phyloP scores from a whole-genome alignment of 2,113 vertebrate genomes.

The Tupaia tana region DNA sequence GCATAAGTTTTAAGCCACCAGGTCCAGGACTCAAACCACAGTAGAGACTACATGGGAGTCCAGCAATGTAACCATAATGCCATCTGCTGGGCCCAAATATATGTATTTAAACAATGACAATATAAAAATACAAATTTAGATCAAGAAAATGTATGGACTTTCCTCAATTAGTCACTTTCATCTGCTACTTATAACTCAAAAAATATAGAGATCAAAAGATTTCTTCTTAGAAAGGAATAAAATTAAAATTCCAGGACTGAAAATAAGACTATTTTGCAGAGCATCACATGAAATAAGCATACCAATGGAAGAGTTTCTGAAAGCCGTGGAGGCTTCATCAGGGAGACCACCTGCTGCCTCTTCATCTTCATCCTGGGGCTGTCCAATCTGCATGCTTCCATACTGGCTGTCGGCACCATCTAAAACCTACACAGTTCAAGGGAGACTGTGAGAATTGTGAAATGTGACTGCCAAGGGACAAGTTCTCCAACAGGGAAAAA shows the following conservation, averaged over 20 bases:
- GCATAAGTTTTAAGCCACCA: too few species aligned
- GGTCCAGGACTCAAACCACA: too few species aligned
- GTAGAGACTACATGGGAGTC: too few species aligned
- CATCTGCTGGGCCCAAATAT: too few species aligned
- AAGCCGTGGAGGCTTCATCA: constrained; percentile 83
- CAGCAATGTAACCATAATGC: too few species aligned
- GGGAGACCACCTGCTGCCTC: constrained; percentile 86
- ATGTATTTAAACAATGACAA: neutral
- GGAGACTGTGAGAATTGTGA: neutral
- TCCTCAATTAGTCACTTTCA: neutral
- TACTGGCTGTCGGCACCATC: constrained; percentile 95
- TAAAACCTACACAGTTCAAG: constrained; percentile 88
- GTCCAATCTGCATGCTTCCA: constrained; percentile 93
- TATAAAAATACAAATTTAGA: neutral
- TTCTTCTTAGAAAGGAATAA: neutral
- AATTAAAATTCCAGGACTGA: neutral
- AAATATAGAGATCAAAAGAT: neutral
- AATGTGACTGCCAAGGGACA: fast-evolving
- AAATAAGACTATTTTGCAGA: fast-evolving
- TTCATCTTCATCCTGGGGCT: constrained; percentile 94
- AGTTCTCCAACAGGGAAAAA: neutral
- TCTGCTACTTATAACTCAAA: neutral
- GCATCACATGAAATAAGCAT: constrained; percentile 36
- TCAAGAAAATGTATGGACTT: neutral
- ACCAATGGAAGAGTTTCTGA: constrained; percentile 91